Percentiles rank a stretch among this genome's conserved stretches.
Conservation (phyloP, 2,888 invertebrate genomes). For the Meta bourneti region DNA sequence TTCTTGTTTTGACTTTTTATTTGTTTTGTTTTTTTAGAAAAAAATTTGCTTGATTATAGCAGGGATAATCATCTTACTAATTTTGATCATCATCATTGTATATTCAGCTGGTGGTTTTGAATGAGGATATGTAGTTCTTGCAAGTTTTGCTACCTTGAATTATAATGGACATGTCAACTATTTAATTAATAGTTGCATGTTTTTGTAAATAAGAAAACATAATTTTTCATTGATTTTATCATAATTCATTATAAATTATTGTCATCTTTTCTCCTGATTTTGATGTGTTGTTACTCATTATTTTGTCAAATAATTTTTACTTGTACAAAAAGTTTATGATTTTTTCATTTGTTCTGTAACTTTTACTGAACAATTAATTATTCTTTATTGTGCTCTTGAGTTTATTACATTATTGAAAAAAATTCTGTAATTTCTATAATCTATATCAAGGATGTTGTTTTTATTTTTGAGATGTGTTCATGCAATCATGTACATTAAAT, state of each 20-base stretch:
- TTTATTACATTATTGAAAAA: not conserved
- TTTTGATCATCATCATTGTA: slow-evolving; percentile 75
- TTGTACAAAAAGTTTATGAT: not conserved
- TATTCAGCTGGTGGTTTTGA: slow-evolving; percentile 65
- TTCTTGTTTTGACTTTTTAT: slow-evolving; percentile 46
- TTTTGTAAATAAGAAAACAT: slow-evolving; percentile 40
- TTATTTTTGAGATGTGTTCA: not conserved
- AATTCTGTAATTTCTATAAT: not conserved
- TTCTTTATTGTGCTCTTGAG: slow-evolving; percentile 1
- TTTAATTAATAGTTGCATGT: slow-evolving; percentile 31
- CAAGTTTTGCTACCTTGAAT: not conserved
- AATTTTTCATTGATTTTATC: slow-evolving; percentile 31
- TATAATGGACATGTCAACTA: slow-evolving; percentile 11
- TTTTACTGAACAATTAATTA: not conserved
- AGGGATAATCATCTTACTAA: slow-evolving; percentile 71
- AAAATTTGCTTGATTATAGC: slow-evolving; percentile 77
- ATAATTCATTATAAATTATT: slow-evolving; percentile 65
- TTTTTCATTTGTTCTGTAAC: not conserved
- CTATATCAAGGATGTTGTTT: not conserved
- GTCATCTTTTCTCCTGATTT: slow-evolving; percentile 38
- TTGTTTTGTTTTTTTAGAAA: slow-evolving; percentile 74
- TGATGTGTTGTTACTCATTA: slow-evolving; percentile 30
- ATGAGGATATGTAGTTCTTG: slow-evolving; percentile 8
- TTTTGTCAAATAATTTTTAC: slow-evolving; percentile 30
- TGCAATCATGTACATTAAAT: not conserved